Percentiles rank a stretch among this genome's conserved stretches.
phyloP scores from a whole-genome alignment of 2,113 vertebrate species.

The Cottus gobio region DNA sequence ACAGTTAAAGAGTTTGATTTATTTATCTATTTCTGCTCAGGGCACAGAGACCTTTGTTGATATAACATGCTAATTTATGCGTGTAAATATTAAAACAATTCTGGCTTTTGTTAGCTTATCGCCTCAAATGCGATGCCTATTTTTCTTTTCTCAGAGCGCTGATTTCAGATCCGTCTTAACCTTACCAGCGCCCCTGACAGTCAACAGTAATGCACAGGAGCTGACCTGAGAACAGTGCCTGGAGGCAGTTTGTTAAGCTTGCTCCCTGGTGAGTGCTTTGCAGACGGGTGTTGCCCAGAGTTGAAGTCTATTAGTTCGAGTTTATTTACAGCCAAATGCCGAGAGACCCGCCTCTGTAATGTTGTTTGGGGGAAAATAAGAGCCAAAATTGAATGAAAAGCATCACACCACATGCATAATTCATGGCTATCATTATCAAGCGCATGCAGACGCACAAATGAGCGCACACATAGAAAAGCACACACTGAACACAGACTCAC shows the following conservation, averaged over 20 bases:
- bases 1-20: slow-evolving; percentile 42
- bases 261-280: slow-evolving; percentile 70
- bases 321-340: slow-evolving; percentile 82
- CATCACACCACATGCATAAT: slow-evolving; percentile 78
- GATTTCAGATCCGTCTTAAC: slow-evolving; percentile 62
- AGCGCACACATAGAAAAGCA: slow-evolving; percentile 63
- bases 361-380: slow-evolving; percentile 76
- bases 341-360: slow-evolving; percentile 77
- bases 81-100: slow-evolving; percentile 48
- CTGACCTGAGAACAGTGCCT: slow-evolving; percentile 71
- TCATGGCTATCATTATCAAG: slow-evolving; percentile 81
- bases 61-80: slow-evolving; percentile 51
- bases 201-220: slow-evolving; percentile 43
- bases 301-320: slow-evolving; percentile 80
- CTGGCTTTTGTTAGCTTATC: slow-evolving; percentile 34
- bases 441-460: slow-evolving; percentile 65
- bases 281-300: slow-evolving; percentile 76
- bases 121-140: not conserved
- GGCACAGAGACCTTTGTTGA: slow-evolving; percentile 30
- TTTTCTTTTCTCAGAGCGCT: not conserved
- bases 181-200: slow-evolving; percentile 23
- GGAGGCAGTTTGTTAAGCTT: slow-evolving; percentile 71
- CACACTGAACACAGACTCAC: slow-evolving; percentile 40
- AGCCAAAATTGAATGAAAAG: slow-evolving; percentile 82
- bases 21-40: slow-evolving; percentile 37